Percentiles rank a stretch among this genome's conserved stretches.
phyloP scores from a whole-genome alignment of 1,140 invertebrate genomes.

The Drosophila orena region DNA sequence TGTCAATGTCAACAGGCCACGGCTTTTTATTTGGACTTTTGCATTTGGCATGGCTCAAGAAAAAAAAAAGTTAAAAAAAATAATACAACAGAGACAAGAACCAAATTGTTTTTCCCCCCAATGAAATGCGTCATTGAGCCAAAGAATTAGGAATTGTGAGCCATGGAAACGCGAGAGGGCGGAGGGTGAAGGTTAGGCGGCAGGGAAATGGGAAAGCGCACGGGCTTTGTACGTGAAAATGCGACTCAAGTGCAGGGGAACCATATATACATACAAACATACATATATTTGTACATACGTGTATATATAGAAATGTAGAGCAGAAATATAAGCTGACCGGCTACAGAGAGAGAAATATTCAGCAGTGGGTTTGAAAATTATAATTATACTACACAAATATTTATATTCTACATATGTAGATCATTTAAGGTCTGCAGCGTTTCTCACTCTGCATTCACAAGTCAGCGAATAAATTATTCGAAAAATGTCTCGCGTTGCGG shows the following conservation, averaged over 20 bases:
- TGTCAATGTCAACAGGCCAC: constrained; percentile 28
- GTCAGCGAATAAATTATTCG: constrained; percentile 11
- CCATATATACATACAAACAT: neutral
- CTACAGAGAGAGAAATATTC: neutral
- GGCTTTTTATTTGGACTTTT: constrained; percentile 5
- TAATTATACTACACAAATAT: too few species aligned
- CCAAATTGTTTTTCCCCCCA: constrained; percentile 10
- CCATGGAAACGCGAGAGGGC: constrained; percentile 9
- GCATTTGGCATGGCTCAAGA: neutral
- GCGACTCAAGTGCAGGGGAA: constrained; percentile 15
- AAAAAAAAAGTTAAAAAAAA: neutral
- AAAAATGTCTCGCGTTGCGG: constrained; percentile 16
- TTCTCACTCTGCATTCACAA: constrained; percentile 3
- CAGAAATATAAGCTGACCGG: neutral
- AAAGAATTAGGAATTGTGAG: constrained; percentile 28
- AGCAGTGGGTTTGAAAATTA: neutral
- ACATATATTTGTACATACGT: too few species aligned
- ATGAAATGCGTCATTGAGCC: constrained; percentile 34
- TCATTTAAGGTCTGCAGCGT: neutral
- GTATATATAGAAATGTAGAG: neutral
- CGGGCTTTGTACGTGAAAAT: constrained; percentile 17
- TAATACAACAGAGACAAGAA: constrained; percentile 5
- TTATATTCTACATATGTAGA: neutral
- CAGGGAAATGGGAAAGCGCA: constrained; percentile 7
- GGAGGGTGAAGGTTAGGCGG: constrained; percentile 1